Evolutionary conservation across 2,888 invertebrate genomes (phyloP), one percentile per base, ranked within the genome.

Genomic region (Chouioia cunea): DNA sequence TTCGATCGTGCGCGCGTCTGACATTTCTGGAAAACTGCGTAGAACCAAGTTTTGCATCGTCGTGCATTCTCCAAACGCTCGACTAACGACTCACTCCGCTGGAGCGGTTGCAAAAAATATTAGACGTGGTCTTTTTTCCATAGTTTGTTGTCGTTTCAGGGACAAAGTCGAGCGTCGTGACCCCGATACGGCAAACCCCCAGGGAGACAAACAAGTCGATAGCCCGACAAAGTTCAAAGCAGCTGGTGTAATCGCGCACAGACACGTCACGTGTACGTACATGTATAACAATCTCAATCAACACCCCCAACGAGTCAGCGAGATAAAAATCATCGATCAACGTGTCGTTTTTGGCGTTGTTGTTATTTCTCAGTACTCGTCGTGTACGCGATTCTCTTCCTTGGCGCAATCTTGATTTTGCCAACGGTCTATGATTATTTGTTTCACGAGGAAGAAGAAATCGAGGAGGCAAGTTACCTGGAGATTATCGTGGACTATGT

Each of bases 371-470:
- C 74, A 85, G 84, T 79, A 1, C 76, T 83, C 43, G 78, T 83
- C 59, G 78, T 79, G 27, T 75, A 77, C 23, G 75, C 79, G 69
- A 76, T 82, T 67, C 84, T 83, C 65, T 77, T 77, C 12, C 50
- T 71, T 79, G 6, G 27, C 27, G 27, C 6, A 58, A 71, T 82
- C 36, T 76, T 82, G 52, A 74, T 81, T 22, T 54, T 81, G 15
- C 84, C 83, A 43, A 78, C 80, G 73, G 66, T 83, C 43, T 79
- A 81, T 48, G 82, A 83, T 15, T 79, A 81, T 44, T 75, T 83
- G 36, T 79, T 79, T 60, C 77, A 80, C 58, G 80, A 83, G 56
- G 79, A 80, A 52, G 79, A 80, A 2, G 78, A 78, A 47, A 77
- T 77, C 47, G 80, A 81, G 59, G 77, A 82, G 48, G 57, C 78